These are phyloP conservation scores for Esox masquinongy DNA, from an alignment of 2,797 vertebrate genomes.

Conservation along the genomic window DNA sequence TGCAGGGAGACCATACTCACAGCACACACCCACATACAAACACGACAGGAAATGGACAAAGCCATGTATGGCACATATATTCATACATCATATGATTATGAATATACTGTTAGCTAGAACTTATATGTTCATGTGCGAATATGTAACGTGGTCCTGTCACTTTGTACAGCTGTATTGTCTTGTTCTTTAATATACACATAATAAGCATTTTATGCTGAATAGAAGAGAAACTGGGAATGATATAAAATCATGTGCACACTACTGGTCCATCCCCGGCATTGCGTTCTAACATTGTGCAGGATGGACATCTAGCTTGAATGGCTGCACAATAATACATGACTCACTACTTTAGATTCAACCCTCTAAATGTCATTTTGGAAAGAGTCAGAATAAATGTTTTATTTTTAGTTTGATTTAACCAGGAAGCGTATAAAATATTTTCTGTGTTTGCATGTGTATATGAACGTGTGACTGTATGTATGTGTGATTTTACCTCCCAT, in stretches of 20 bases:
- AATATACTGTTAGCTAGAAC: neutral
- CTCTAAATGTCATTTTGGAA: neutral
- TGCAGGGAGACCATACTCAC: neutral
- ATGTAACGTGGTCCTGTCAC: neutral
- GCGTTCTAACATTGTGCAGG: neutral
- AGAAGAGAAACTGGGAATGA: too few relatives aligned
- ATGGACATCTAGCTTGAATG: neutral
- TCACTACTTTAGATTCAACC: neutral
- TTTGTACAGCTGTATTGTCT: too few relatives aligned
- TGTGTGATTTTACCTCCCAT: neutral
- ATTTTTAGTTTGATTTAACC: too few relatives aligned
- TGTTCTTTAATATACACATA: too few relatives aligned
- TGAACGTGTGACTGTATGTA: neutral
- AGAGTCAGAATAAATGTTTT: neutral
- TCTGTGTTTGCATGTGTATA: neutral
- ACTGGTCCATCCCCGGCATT: neutral
- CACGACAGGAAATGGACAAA: neutral
- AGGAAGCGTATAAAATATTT: too few relatives aligned
- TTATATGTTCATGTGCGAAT: neutral
- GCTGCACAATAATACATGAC: neutral
- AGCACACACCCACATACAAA: neutral
- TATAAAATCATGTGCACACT: too few relatives aligned
- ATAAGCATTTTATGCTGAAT: too few relatives aligned
- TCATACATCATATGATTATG: neutral
- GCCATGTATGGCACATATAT: neutral